Percentiles rank a stretch among this genome's conserved stretches.
Evolutionary conservation across 1,140 invertebrate species (phyloP).

Genomic region (Habropoda laboriosa): DNA sequence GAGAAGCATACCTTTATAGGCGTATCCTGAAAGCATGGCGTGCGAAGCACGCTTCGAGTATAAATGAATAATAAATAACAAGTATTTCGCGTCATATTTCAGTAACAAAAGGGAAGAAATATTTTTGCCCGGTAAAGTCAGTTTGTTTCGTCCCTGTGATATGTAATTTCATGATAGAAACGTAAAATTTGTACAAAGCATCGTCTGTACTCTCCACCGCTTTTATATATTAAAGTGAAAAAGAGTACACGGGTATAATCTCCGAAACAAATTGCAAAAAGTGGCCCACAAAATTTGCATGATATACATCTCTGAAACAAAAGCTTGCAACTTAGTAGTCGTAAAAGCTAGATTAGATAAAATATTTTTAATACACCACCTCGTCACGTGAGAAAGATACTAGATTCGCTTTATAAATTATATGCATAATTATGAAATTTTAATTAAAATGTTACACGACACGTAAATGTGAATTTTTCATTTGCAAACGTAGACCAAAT

Average conservation of each 20-base stretch:
- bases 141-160: slow-evolving; percentile 7
- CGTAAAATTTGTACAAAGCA: slow-evolving; percentile 20
- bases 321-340: slow-evolving; percentile 4
- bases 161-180: slow-evolving; percentile 26
- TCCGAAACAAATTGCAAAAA: slow-evolving; percentile 12
- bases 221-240: slow-evolving; percentile 1
- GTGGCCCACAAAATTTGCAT: slow-evolving; percentile 5
- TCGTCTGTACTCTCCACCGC: background rate
- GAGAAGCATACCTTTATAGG: background rate
- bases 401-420: background rate
- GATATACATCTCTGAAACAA: slow-evolving; percentile 6
- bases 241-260: background rate
- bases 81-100: background rate
- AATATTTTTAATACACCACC: background rate
- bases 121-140: slow-evolving; percentile 26
- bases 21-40: background rate
- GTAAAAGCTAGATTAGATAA: background rate
- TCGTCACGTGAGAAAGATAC: background rate
- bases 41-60: background rate
- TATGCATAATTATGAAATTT: background rate
- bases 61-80: slow-evolving; percentile 21
- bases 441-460: no score
- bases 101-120: slow-evolving; percentile 9
- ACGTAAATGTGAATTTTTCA: no score
- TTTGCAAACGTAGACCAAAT: no score